These are phyloP conservation scores for Harmothoe impar DNA, from an alignment of 2,888 invertebrate genomes.

Conservation along the genomic window DNA sequence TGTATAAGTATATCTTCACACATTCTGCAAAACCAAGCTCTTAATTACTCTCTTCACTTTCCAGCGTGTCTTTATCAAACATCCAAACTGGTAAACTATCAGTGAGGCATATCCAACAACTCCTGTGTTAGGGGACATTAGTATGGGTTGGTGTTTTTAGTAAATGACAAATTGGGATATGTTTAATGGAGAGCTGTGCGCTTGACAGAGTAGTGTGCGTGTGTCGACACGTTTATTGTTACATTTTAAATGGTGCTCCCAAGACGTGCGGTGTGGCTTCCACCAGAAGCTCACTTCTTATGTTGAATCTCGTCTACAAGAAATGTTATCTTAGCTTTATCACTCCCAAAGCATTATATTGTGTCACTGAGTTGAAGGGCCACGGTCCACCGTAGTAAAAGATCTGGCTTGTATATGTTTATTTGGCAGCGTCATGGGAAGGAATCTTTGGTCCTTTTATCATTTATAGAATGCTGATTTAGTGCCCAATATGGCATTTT, in stretches of 20 bases:
- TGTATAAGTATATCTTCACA: neutral
- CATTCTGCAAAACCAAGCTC: neutral
- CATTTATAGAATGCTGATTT: neutral
- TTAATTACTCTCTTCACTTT: neutral
- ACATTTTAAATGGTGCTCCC: neutral
- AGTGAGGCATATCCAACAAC: neutral
- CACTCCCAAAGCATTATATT: neutral
- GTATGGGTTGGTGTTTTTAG: neutral
- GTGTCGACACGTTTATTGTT: neutral
- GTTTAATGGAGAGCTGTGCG: neutral
- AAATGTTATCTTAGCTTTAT: neutral
- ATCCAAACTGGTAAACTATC: no score
- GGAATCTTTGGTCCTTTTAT: neutral
- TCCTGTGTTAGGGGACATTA: neutral
- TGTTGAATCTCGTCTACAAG: neutral
- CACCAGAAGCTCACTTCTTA: neutral
- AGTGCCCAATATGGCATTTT: neutral
- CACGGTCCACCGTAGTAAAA: neutral
- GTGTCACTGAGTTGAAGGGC: neutral
- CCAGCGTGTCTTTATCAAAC: neutral
- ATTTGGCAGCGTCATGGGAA: neutral
- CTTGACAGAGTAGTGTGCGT: neutral
- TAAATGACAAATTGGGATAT: neutral
- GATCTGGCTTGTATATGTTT: constrained; percentile 14
- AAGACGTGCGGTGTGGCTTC: neutral